Evolutionary conservation across 1,140 invertebrate genomes (phyloP).

Genomic region (Leptestheria dahalacensis): DNA sequence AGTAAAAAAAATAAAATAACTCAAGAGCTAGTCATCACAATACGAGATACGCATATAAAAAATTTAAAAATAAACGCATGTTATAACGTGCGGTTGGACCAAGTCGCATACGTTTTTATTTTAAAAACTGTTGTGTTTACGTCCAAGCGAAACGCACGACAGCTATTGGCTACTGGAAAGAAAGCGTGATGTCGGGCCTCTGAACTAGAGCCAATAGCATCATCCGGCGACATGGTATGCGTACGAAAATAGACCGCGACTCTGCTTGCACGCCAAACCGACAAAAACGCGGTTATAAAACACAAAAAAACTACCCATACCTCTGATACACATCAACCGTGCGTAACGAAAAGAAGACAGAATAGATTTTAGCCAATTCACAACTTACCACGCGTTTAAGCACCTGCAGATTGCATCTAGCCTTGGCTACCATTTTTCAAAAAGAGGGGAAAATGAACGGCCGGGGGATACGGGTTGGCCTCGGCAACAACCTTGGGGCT

Average conservation of each 20-base stretch:
- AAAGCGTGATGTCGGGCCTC: not conserved
- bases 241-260: conserved; percentile 26
- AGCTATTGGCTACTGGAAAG: not conserved
- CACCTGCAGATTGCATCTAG: not conserved
- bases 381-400: not conserved
- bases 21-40: too few relatives aligned
- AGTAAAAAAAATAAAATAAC: too few relatives aligned
- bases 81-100: not conserved
- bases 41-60: too few relatives aligned
- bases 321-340: too few relatives aligned
- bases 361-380: too few relatives aligned
- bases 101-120: not conserved
- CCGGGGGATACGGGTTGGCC: not conserved
- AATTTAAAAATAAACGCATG: too few relatives aligned
- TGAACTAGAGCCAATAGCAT: not conserved
- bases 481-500: too few relatives aligned
- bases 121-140: not conserved
- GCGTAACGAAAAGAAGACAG: too few relatives aligned
- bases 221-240: not conserved
- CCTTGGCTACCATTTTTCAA: not conserved
- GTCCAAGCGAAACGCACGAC: too few relatives aligned
- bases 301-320: too few relatives aligned
- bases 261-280: conserved; percentile 29
- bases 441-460: not conserved
- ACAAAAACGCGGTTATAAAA: too few relatives aligned